These are phyloP conservation scores for Ophion costatus DNA, from an alignment of 2,888 invertebrate genomes.

Conservation along the genomic window DNA sequence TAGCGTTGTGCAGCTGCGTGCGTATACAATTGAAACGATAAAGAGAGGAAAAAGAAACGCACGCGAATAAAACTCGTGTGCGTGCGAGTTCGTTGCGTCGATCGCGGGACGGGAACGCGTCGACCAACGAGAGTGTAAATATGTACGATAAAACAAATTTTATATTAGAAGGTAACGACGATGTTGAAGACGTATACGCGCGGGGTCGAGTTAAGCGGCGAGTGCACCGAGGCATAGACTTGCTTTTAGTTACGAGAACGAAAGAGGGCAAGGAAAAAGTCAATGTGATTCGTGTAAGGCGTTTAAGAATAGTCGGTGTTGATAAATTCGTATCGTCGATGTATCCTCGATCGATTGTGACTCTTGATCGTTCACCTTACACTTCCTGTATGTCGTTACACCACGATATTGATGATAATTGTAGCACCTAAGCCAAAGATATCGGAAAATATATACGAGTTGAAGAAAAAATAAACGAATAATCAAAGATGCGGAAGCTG, in stretches of 20 bases:
- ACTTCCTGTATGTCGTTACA: conserved; percentile 47
- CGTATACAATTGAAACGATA: conserved; percentile 3
- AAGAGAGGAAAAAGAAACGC: neutral
- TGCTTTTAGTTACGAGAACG: neutral
- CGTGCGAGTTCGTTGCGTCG: neutral
- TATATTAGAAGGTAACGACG: conserved; percentile 46
- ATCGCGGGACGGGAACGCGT: neutral
- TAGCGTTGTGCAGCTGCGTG: conserved; percentile 56
- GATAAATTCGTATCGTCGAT: conserved; percentile 38
- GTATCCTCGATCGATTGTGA: conserved; percentile 59
- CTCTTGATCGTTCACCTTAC: conserved; percentile 61
- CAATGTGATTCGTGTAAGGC: conserved; percentile 64
- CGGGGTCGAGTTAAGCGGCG: neutral
- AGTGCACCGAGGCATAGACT: neutral
- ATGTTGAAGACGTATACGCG: conserved; percentile 38
- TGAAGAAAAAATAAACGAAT: neutral
- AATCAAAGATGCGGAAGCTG: conserved; percentile 27
- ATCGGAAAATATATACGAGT: conserved; percentile 34
- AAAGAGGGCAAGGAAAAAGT: conserved; percentile 23
- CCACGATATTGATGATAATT: conserved; percentile 15
- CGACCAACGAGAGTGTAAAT: conserved; percentile 47
- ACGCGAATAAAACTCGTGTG: neutral
- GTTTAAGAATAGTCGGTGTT: conserved; percentile 62
- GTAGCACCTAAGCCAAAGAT: conserved; percentile 12
- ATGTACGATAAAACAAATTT: conserved; percentile 57